Evolutionary conservation across 2,888 invertebrate species (phyloP).

Genomic region (Theodoxus fluviatilis): DNA sequence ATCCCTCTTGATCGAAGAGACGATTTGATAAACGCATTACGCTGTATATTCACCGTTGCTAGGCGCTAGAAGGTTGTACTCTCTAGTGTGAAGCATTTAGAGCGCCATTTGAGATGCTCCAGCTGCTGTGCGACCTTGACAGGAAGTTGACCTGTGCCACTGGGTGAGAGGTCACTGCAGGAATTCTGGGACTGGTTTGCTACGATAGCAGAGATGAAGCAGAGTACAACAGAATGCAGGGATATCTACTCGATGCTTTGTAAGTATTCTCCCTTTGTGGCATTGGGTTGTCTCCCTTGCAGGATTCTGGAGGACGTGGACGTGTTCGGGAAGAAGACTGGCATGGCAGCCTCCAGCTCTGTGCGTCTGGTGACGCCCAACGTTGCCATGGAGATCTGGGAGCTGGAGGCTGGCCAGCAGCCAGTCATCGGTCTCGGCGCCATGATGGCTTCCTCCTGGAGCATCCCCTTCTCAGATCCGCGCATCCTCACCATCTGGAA

Average conservation of each 20-base stretch:
- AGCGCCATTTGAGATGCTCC: too few relatives aligned
- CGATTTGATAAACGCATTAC: too few relatives aligned
- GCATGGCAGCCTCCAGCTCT: slow-evolving; percentile 36
- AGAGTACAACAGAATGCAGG: too few relatives aligned
- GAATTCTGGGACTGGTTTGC: neutral
- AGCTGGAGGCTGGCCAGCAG: slow-evolving; percentile 34
- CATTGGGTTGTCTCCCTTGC: slow-evolving; percentile 9
- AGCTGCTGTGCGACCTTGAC: too few relatives aligned
- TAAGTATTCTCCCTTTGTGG: neutral
- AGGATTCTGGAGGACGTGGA: slow-evolving; percentile 50
- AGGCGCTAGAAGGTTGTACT: too few relatives aligned
- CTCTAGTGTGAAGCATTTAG: too few relatives aligned
- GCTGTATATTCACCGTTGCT: too few relatives aligned
- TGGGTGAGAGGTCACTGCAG: too few relatives aligned
- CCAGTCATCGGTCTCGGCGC: slow-evolving; percentile 53
- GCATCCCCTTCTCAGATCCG: slow-evolving; percentile 30
- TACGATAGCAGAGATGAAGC: too few relatives aligned
- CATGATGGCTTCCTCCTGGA: slow-evolving; percentile 26
- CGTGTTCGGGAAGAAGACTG: slow-evolving; percentile 41
- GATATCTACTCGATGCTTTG: too few relatives aligned
- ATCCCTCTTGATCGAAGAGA: too few relatives aligned
- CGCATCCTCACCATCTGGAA: slow-evolving; percentile 32
- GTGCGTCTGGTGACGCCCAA: slow-evolving; percentile 46
- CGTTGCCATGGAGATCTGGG: slow-evolving; percentile 51
- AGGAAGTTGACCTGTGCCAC: too few relatives aligned